Conservation (phyloP, 2,888 invertebrate genomes). For the Habroteleia sp. region DNA sequence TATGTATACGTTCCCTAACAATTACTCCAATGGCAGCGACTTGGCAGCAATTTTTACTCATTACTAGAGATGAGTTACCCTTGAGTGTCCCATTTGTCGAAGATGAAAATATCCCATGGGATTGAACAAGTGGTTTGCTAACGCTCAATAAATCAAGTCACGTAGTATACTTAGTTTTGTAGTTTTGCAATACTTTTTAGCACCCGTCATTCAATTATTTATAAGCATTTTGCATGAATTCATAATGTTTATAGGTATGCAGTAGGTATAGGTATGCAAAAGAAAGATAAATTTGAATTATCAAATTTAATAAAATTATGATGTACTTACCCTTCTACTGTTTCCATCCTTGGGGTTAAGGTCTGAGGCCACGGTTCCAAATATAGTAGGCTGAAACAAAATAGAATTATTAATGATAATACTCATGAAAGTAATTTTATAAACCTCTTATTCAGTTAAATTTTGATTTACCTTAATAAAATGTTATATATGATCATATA, state of each 20-base stretch:
- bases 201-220: too few species aligned
- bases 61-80: slow-evolving; percentile 65
- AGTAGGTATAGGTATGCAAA: too few species aligned
- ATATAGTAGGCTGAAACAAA: slow-evolving; percentile 84
- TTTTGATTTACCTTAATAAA: neutral
- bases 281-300: neutral
- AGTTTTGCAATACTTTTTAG: slow-evolving; percentile 15
- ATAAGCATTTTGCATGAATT: too few species aligned
- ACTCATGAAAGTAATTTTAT: too few species aligned
- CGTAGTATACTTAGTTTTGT: slow-evolving; percentile 12
- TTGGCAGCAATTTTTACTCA: slow-evolving; percentile 76
- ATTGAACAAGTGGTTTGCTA: slow-evolving; percentile 2
- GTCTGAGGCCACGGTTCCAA: slow-evolving; percentile 85
- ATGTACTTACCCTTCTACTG: slow-evolving; percentile 84
- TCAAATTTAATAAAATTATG: too few species aligned
- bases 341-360: slow-evolving; percentile 84
- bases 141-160: slow-evolving; percentile 15
- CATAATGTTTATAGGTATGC: neutral
- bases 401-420: neutral
- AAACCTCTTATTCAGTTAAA: too few species aligned
- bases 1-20: slow-evolving; percentile 37
- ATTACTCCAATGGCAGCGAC: slow-evolving; percentile 60
- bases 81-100: slow-evolving; percentile 40
- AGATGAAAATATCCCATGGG: slow-evolving; percentile 64
- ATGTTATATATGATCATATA: too few species aligned